Evolutionary conservation across 2,113 vertebrate species (phyloP).

Genomic region (Sakesphorus luctuosus): DNA sequence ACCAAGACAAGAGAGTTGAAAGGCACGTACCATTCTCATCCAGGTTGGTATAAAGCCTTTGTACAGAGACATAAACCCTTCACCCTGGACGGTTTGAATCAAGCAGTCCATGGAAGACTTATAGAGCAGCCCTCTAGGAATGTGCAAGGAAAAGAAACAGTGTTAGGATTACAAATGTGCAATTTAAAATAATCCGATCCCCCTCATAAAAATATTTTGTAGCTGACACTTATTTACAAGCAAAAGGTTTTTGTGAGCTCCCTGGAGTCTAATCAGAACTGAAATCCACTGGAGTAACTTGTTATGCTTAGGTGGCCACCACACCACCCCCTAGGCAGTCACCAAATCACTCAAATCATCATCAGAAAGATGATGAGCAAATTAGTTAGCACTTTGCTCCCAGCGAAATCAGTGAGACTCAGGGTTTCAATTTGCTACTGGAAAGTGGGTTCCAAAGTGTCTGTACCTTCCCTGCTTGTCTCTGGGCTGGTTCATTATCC

Average conservation of each 20-base stretch:
- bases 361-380: not conserved
- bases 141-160: not conserved
- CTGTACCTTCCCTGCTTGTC: constrained; percentile 80
- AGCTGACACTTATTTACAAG: not conserved
- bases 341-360: not conserved
- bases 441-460: accelerated
- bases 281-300: not conserved
- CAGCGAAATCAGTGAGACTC: not conserved
- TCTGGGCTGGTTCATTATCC: constrained; percentile 88
- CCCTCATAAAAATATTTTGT: not conserved
- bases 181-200: accelerated
- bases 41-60: constrained; percentile 88
- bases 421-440: not conserved
- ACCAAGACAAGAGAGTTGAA: too few relatives aligned
- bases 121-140: constrained; percentile 83
- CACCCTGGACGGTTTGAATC: constrained; percentile 78
- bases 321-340: not conserved
- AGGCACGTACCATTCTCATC: constrained; percentile 84
- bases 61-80: constrained; percentile 85
- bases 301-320: not conserved
- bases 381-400: not conserved
- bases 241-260: not conserved
- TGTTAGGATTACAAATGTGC: not conserved
- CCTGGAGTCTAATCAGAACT: not conserved
- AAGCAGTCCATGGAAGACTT: constrained; percentile 85